Conservation (phyloP, 1,140 invertebrate species). For the Ptiloglossa arizonensis region DNA sequence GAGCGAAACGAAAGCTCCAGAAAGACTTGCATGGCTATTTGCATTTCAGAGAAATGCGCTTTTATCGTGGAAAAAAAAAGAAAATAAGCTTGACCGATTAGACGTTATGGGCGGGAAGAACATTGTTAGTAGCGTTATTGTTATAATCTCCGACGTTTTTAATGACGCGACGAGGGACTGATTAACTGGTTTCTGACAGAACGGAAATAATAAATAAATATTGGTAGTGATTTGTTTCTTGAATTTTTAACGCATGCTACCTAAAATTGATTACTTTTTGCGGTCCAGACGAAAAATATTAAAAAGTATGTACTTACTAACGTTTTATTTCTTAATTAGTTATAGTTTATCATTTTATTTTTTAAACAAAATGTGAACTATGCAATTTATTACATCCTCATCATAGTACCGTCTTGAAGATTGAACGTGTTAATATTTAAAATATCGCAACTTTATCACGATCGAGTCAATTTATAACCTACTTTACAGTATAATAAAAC, state of each 20-base stretch:
- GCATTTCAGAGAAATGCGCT: slow-evolving; percentile 30
- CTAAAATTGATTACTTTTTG: not conserved
- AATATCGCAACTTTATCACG: not conserved
- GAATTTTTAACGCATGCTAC: not conserved
- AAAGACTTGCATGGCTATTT: slow-evolving; percentile 12
- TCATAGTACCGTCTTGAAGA: no score
- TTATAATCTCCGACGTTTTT: slow-evolving; percentile 46
- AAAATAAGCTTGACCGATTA: slow-evolving; percentile 31
- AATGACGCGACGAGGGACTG: slow-evolving; percentile 17
- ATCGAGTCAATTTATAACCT: no score
- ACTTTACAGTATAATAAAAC: no score
- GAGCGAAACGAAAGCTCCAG: slow-evolving; percentile 2
- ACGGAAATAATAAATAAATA: slow-evolving; percentile 54
- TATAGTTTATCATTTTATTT: no score
- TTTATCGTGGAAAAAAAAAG: slow-evolving; percentile 41
- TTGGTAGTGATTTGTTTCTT: not conserved
- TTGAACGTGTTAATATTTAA: not conserved
- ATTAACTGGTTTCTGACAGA: slow-evolving; percentile 48
- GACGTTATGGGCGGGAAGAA: slow-evolving; percentile 9
- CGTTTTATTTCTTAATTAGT: not conserved
- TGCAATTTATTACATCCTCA: no score
- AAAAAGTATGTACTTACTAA: not conserved
- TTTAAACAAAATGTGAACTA: no score
- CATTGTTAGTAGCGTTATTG: slow-evolving; percentile 45
- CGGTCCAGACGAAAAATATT: not conserved